A percentile compares a stretch with the other conserved stretches of the same genome.
phyloP scores from a whole-genome alignment of 1,140 invertebrate species.

The Holcopasites calliopsidis region DNA sequence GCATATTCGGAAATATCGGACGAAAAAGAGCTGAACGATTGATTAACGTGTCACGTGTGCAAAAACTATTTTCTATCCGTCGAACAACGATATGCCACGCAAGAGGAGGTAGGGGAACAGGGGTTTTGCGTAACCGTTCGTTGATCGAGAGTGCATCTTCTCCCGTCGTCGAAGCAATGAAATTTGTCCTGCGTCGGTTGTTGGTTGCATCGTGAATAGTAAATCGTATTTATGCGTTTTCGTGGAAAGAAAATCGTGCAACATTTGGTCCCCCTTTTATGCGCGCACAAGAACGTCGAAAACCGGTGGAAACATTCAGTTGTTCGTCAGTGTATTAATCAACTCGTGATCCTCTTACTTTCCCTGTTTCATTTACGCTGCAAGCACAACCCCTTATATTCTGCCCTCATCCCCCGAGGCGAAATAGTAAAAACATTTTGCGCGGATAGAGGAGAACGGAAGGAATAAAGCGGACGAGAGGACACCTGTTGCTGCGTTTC shows the following conservation, averaged over 20 bases:
- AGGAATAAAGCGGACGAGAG: background rate
- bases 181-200: background rate
- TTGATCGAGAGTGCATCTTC: background rate
- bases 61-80: background rate
- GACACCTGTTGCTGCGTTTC: conserved; percentile 20
- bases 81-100: background rate
- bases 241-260: background rate
- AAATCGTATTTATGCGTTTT: background rate
- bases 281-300: background rate
- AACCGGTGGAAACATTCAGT: background rate
- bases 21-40: background rate
- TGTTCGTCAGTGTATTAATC: background rate
- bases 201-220: background rate
- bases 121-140: too few species aligned
- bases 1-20: background rate
- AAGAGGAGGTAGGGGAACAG: too few species aligned
- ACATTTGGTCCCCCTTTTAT: background rate
- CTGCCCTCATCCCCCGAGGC: background rate
- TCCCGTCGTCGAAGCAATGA: background rate
- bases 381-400: too few species aligned
- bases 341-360: too few species aligned
- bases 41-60: background rate
- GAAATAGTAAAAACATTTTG: background rate
- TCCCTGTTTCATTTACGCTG: background rate
- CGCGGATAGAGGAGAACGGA: background rate